phyloP scores from a whole-genome alignment of 2,113 vertebrate genomes.

The Macquaria ambigua region DNA sequence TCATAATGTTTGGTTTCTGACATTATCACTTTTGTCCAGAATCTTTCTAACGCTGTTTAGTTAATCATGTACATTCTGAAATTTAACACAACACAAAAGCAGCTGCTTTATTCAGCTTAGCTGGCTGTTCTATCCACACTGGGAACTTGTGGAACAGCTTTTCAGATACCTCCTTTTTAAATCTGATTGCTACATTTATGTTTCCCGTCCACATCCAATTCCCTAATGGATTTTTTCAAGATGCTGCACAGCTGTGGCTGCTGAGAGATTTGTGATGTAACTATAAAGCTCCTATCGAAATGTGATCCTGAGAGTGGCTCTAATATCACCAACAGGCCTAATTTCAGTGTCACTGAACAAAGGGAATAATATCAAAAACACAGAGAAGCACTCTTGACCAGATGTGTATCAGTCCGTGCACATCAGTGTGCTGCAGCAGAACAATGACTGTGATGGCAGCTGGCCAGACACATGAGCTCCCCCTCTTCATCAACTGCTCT shows the following conservation, averaged over 20 bases:
- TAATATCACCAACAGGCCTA: not conserved
- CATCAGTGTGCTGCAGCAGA: constrained; percentile 6
- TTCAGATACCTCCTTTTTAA: not conserved
- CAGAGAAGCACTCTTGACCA: not conserved
- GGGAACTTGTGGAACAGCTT: not conserved
- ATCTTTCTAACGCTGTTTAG: no score
- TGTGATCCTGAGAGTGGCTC: not conserved
- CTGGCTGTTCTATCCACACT: not conserved
- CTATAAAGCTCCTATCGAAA: constrained; percentile 4
- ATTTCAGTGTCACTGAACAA: not conserved
- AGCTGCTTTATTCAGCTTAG: not conserved
- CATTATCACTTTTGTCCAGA: not conserved
- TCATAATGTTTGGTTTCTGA: not conserved
- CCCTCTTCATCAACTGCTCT: constrained; percentile 24
- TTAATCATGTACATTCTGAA: not conserved
- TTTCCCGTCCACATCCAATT: not conserved
- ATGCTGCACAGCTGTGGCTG: constrained; percentile 24
- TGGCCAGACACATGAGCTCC: constrained; percentile 28
- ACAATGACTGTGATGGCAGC: constrained; percentile 25
- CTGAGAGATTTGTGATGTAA: constrained; percentile 5
- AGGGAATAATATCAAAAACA: constrained; percentile 1
- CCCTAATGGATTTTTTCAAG: constrained; percentile 18
- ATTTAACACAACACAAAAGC: not conserved
- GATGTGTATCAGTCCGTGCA: constrained; percentile 28
- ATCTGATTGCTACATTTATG: not conserved